Evolutionary conservation across 1,140 invertebrate species (phyloP), one percentile per base, ranked within the genome.

Genomic region (Rhopalosiphum padi): DNA sequence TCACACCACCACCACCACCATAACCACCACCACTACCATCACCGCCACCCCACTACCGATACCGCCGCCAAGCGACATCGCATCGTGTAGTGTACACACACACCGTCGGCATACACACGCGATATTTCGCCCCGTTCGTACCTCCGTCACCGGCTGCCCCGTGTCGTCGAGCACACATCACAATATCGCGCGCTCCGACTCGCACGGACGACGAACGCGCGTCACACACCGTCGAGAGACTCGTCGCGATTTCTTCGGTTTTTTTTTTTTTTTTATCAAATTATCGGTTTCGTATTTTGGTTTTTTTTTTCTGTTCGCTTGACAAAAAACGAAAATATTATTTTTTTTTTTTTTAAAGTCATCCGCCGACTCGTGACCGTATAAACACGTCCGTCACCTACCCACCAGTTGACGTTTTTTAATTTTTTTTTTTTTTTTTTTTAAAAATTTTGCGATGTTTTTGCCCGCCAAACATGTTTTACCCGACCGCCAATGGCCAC

Each of bases 101-200:
- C 48, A 21, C 25, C 85, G 41, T 18, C 85, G 18, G 87, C 87
- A 22, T n/a, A 48, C 68, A n/a, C 48, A 51, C 91, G 91, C 68
- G 91, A 93, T 93, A 83, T 93, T 93, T 93, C 91, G 68, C 83
- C 41, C 83, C 91, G 82, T 83, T 60, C 60, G 90, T 77, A 82
- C 25, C 77, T 77, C 60, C 68, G 77, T 93, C 91, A 82, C 83
- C 77, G 90, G 43, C 77, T 82, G 60, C 77, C 46, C 91, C 77
- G 91, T 51, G 91, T 85, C 46, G 41, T 82, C 87, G 87, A 46
- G 55, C 25, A 82, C 60, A 46, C 60, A 77, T 83, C 60, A 77
- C 90, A 77, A 77, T 77, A 82, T 91, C 90, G 46, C 90, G 60
- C 60, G 60, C 90, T 46, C 77, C 90, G 90, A 43, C 60, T 22